Base-by-base conservation (phyloP, 2,797 vertebrate genomes). In the Micromesistius poutassou region DNA sequence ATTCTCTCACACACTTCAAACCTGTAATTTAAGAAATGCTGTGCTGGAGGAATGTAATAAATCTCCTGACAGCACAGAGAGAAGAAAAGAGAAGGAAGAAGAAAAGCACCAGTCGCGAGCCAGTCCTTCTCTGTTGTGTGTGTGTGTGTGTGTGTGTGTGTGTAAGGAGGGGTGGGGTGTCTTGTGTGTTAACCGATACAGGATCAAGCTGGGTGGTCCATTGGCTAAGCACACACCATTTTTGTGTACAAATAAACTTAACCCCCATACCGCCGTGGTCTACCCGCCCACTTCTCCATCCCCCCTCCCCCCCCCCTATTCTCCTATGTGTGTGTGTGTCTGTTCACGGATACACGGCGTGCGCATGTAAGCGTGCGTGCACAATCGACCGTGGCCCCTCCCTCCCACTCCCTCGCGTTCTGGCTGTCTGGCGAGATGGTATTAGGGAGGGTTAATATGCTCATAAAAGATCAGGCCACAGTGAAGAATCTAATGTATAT, bases 231-330 rank as follows among this genome's bases (percentile, higher is more conserved):
- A 91, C 88, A 90, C 91, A 92, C 88, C 89, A 91, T 91, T 92
- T 93, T 92, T 94, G 94, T 94, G 91, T 94, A 94, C 93, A 94
- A 95, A 95, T 95, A 95, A 95, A 95, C 92, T 88, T 91, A 94
- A 91, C 90, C 91, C 93, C 89, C 87, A 82, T 33, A 33, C 87
- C 87, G 91, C 93, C 93, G 91, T 92, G 90, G 90, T 91, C 86
- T 81, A 81, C 88, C 85, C 91, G 88, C 90, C 90, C 88, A 89
- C 88, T 82, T 75, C 82, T 86, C 88, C 36, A 80, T 80, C 79
- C 86, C 80, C 83, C 71, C 81, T 0, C 19, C 81, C 66, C 8
- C 30, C 68, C 68, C 10, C 30, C 30, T 16, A 30, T 46, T 50
- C 40, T 38, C 42, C 40, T 6, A 28, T 42, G 25, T 31, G 28